These are phyloP conservation scores for Penaeus vannamei DNA, from an alignment of 1,140 invertebrate genomes.

Conservation along the genomic window DNA sequence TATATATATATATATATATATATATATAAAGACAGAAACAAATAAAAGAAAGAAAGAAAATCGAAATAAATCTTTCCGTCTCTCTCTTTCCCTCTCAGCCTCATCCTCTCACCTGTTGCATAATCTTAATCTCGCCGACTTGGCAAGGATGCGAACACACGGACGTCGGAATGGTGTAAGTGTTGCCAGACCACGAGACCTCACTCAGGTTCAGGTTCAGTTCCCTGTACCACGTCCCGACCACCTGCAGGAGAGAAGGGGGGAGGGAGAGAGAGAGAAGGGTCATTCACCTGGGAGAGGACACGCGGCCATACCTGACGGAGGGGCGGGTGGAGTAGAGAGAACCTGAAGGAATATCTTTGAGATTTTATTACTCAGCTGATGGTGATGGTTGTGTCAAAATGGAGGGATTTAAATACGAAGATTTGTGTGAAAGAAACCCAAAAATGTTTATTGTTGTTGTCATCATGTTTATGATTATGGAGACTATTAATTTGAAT, in stretches of 20 bases:
- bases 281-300: not conserved
- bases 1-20: too few species aligned
- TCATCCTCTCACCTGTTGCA: conserved; percentile 71
- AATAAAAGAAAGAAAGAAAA: too few species aligned
- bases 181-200: conserved; percentile 76
- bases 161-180: conserved; percentile 74
- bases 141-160: conserved; percentile 81
- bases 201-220: conserved; percentile 76
- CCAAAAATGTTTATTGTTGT: too few species aligned
- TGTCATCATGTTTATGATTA: too few species aligned
- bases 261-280: conserved; percentile 39
- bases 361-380: too few species aligned
- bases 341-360: not conserved
- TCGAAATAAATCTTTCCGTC: too few species aligned
- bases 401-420: too few species aligned
- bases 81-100: too few species aligned
- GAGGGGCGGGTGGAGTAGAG: not conserved
- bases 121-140: conserved; percentile 80
- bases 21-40: too few species aligned
- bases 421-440: too few species aligned
- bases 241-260: conserved; percentile 72
- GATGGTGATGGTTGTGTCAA: too few species aligned
- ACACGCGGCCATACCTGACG: conserved; percentile 7
- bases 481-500: too few species aligned
- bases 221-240: conserved; percentile 79